phyloP scores from a whole-genome alignment of 1,140 invertebrate species.

The Dendrolimus kikuchii region DNA sequence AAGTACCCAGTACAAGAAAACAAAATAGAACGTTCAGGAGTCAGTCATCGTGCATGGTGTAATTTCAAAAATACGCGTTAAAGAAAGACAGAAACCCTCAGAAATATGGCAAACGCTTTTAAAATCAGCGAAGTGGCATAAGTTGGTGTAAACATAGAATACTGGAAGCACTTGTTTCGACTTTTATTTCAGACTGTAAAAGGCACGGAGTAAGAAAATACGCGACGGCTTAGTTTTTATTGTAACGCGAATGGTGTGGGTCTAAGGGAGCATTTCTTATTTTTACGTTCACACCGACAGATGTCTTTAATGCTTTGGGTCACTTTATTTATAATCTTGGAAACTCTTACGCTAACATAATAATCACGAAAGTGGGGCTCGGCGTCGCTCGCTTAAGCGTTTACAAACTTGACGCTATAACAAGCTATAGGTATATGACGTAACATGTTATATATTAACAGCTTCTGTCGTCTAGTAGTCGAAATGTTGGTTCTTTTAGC shows the following conservation, averaged over 20 bases:
- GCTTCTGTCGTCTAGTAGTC: too few relatives aligned
- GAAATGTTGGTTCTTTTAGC: too few relatives aligned
- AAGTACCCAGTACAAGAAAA: too few relatives aligned
- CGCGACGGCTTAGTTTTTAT: constrained; percentile 26
- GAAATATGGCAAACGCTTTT: too few relatives aligned
- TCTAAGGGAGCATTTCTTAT: constrained; percentile 27
- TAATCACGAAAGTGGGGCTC: constrained; percentile 1
- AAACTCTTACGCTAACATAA: not conserved
- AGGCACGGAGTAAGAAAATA: constrained; percentile 17
- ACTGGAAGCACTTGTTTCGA: constrained; percentile 8
- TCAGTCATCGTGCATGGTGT: too few relatives aligned
- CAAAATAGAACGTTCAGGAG: too few relatives aligned
- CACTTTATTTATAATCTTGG: constrained; percentile 24
- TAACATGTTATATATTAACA: too few relatives aligned
- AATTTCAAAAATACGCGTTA: too few relatives aligned
- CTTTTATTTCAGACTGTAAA: constrained; percentile 25
- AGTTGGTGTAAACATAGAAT: too few relatives aligned
- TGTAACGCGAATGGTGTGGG: constrained; percentile 25
- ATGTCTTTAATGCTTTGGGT: constrained; percentile 29
- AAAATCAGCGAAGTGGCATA: too few relatives aligned
- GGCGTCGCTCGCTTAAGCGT: not conserved
- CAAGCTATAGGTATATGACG: too few relatives aligned
- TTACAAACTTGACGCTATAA: not conserved
- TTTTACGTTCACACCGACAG: constrained; percentile 32
- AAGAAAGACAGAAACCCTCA: too few relatives aligned